Evolutionary conservation across 2,113 vertebrate species (phyloP).

Genomic region (Alosa alosa): DNA sequence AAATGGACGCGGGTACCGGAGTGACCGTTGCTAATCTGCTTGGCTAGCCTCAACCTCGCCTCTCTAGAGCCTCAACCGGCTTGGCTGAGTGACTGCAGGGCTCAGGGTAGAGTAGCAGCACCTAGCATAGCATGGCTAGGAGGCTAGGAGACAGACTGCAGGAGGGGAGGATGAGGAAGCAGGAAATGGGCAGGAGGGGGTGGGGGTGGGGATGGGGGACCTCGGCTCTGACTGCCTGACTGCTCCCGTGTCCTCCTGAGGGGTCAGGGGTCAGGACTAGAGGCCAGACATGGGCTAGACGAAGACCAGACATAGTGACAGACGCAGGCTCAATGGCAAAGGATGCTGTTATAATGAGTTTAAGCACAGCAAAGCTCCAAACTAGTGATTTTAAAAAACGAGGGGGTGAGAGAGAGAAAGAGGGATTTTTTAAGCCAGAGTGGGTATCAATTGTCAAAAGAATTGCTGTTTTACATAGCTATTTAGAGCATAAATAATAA

Average conservation of each 20-base stretch:
- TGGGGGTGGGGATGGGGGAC: conserved; percentile 22
- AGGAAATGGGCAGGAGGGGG: conserved; percentile 3
- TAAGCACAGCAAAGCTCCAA: conserved; percentile 1
- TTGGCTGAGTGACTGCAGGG: conserved; percentile 8
- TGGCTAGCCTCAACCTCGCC: neutral
- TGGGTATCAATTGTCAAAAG: neutral
- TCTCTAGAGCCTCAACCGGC: neutral
- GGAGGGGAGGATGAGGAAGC: neutral
- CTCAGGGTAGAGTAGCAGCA: neutral
- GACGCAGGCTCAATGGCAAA: conserved; percentile 44
- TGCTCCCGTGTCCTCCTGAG: conserved; percentile 42
- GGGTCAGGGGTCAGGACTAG: conserved; percentile 53
- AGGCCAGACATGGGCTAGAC: conserved; percentile 45
- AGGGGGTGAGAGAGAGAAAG: neutral
- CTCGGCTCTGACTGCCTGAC: conserved; percentile 44
- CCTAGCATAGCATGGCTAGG: neutral
- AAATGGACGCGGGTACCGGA: neutral
- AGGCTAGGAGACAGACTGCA: neutral
- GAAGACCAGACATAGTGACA: conserved; percentile 45
- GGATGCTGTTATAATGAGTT: neutral
- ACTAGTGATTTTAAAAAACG: neutral
- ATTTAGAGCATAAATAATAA: conserved; percentile 17
- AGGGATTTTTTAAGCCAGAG: neutral
- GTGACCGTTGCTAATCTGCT: conserved; percentile 14
- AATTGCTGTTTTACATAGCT: neutral